A percentile compares a stretch with the other conserved stretches of the same genome.
These are phyloP conservation scores for Achroia grisella DNA, from an alignment of 1,140 invertebrate species.

Conservation along the genomic window DNA sequence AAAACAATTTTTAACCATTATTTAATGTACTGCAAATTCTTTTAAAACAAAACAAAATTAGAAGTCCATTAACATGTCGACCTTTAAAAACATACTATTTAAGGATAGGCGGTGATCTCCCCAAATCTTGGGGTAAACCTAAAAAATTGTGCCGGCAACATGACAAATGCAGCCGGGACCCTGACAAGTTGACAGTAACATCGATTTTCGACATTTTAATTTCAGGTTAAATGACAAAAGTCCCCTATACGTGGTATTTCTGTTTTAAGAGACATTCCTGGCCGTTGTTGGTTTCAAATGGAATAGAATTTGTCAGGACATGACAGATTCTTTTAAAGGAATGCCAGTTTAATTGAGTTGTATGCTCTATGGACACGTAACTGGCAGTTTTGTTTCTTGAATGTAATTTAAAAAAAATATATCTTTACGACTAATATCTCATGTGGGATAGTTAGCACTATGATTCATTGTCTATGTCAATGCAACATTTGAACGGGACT, in stretches of 20 bases:
- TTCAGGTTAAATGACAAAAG: slow-evolving; percentile 47
- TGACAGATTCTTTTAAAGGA: slow-evolving; percentile 24
- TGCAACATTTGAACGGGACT: no score
- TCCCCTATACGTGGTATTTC: slow-evolving; percentile 24
- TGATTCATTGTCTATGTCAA: no score
- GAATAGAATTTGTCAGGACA: slow-evolving; percentile 37
- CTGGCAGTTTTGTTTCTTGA: slow-evolving; percentile 7
- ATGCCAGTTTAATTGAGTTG: slow-evolving; percentile 1
- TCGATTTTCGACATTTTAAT: slow-evolving; percentile 65
- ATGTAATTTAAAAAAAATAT: no score
- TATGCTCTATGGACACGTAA: slow-evolving; percentile 6
- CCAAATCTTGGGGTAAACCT: slow-evolving; percentile 12
- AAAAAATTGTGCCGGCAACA: slow-evolving; percentile 33
- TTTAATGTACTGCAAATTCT: neutral
- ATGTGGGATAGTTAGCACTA: no score
- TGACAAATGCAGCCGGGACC: slow-evolving; percentile 31
- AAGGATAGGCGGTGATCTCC: slow-evolving; percentile 19
- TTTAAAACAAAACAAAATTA: slow-evolving; percentile 30
- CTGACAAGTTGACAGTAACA: slow-evolving; percentile 36
- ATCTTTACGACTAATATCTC: no score
- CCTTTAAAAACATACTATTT: slow-evolving; percentile 29
- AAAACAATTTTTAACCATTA: no score
- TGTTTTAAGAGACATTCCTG: no score
- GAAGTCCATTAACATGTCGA: slow-evolving; percentile 42
- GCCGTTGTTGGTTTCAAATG: slow-evolving; percentile 12